These are phyloP conservation scores for Zaprionus vittiger DNA, from an alignment of 1,140 invertebrate species.

Conservation along the genomic window DNA sequence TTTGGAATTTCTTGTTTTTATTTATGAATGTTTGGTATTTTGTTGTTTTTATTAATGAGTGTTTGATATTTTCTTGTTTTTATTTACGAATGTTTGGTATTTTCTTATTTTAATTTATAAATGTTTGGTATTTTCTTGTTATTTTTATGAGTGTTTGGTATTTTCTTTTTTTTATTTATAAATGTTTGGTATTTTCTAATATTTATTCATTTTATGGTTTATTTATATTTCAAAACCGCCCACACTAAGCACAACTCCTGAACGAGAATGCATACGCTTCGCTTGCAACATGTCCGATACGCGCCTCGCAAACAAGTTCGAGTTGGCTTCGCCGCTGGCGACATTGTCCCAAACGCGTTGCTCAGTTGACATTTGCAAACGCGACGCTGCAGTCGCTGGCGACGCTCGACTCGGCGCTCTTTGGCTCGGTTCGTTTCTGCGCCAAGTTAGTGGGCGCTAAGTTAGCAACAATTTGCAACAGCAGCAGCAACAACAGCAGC, in stretches of 20 bases:
- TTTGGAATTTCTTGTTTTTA: too few relatives aligned
- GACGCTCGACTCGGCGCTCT: conserved; percentile 36
- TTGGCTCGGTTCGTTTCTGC: conserved; percentile 16
- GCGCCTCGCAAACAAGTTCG: conserved; percentile 12
- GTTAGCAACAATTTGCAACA: conserved; percentile 18
- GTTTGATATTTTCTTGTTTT: too few relatives aligned
- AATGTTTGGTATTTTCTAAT: not conserved
- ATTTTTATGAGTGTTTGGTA: not conserved
- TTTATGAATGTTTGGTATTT: too few relatives aligned
- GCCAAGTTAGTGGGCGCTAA: conserved; percentile 33
- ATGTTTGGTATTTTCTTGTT: too few relatives aligned
- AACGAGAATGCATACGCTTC: not conserved
- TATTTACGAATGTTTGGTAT: too few relatives aligned
- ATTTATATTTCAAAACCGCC: not conserved
- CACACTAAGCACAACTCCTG: not conserved
- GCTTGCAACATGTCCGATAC: conserved; percentile 5
- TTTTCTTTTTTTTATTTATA: too few relatives aligned
- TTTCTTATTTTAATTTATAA: too few relatives aligned
- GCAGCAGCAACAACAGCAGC: conserved; percentile 12
- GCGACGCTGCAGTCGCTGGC: conserved; percentile 46
- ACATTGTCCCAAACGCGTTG: conserved; percentile 1
- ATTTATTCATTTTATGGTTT: conserved; percentile 2
- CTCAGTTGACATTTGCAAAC: conserved; percentile 51
- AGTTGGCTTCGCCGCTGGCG: conserved; percentile 6
- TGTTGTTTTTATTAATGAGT: too few relatives aligned